These are phyloP conservation scores for Onychostoma macrolepis DNA, from an alignment of 2,113 vertebrate species.

Conservation along the genomic window DNA sequence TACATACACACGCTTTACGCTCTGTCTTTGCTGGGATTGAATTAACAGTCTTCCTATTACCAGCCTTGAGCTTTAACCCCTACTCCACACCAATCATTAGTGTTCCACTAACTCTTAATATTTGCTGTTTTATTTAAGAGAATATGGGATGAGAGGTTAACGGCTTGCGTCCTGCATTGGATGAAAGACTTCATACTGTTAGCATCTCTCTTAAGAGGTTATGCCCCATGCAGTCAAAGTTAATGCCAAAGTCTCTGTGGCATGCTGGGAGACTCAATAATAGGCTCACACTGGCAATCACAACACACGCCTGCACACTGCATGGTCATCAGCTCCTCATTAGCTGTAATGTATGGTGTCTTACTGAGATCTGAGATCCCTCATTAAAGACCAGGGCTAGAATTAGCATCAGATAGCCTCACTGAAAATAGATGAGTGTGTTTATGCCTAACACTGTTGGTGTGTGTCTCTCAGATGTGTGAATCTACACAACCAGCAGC, in stretches of 20 bases:
- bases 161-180: not conserved
- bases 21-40: not conserved
- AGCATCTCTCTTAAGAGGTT: conserved; percentile 26
- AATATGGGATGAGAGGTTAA: conserved; percentile 41
- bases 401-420: conserved; percentile 10
- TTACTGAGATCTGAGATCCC: conserved; percentile 21
- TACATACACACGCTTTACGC: not conserved
- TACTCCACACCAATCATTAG: conserved; percentile 15
- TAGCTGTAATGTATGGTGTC: conserved; percentile 52
- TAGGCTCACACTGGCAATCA: not conserved
- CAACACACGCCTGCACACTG: conserved; percentile 14
- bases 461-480: conserved; percentile 83
- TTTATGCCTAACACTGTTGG: conserved; percentile 68
- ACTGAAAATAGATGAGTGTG: conserved; percentile 20
- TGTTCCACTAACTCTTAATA: not conserved
- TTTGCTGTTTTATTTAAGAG: conserved; percentile 25
- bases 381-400: conserved; percentile 20
- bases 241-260: conserved; percentile 41
- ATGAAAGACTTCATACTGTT: conserved; percentile 49
- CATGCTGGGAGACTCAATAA: conserved; percentile 42
- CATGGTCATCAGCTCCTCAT: conserved; percentile 37
- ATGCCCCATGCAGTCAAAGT: conserved; percentile 39
- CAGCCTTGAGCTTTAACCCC: conserved; percentile 1
- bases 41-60: not conserved
- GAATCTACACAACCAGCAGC: conserved; percentile 94